Conservation (phyloP, 2,113 vertebrate genomes). For the Strix uralensis region DNA sequence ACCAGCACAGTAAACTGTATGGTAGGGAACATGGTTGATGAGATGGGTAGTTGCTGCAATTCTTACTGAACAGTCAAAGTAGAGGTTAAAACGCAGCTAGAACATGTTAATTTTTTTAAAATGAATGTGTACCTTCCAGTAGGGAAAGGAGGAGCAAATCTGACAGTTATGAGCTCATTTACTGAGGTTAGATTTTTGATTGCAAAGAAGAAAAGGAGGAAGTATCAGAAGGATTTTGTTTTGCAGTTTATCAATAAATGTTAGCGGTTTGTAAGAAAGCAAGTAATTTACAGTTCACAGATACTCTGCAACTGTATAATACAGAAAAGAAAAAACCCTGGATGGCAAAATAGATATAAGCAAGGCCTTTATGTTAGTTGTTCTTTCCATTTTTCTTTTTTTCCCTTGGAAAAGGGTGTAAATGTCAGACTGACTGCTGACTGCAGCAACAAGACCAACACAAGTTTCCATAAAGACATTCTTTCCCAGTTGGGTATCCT, state of each 20-base stretch:
- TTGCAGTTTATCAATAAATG: neutral
- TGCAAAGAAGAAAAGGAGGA: neutral
- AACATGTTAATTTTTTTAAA: neutral
- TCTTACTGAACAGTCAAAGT: neutral
- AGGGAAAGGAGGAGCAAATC: neutral
- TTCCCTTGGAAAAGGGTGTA: neutral
- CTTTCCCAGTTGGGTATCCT: neutral
- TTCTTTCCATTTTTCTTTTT: neutral
- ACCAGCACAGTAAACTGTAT: neutral
- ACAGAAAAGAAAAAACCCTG: neutral
- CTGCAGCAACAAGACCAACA: fast-evolving
- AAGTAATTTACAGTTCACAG: neutral
- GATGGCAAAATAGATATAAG: neutral
- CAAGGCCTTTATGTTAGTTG: neutral
- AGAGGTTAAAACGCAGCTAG: neutral
- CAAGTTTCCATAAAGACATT: neutral
- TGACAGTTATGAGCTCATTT: neutral
- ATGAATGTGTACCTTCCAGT: neutral
- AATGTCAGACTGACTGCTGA: neutral
- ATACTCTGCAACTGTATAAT: neutral
- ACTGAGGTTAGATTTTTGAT: neutral
- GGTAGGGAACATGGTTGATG: neutral
- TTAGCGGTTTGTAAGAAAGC: neutral
- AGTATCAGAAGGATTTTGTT: neutral
- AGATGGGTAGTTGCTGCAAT: neutral